Conservation (phyloP, 2,888 invertebrate genomes). For the Ennomos quercinarius region DNA sequence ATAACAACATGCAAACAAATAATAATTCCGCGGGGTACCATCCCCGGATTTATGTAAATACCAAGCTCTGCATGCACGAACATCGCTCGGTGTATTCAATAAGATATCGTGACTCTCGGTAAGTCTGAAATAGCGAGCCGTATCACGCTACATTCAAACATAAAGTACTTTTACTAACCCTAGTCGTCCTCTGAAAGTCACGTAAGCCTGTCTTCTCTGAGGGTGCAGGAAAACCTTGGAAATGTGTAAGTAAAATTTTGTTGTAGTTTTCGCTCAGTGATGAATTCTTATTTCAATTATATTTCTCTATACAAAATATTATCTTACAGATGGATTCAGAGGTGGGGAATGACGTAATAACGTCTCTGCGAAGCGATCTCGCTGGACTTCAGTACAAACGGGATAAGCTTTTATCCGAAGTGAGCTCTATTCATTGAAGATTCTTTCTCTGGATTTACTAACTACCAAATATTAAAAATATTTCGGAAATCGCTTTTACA, state of each 20-base stretch:
- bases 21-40: constrained; percentile 42
- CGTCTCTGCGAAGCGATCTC: constrained; percentile 92
- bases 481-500: constrained; percentile 58
- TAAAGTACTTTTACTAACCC: constrained; percentile 60
- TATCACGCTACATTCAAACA: constrained; percentile 74
- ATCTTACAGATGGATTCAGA: constrained; percentile 84
- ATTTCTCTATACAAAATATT: constrained; percentile 5
- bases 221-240: constrained; percentile 22
- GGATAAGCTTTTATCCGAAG: constrained; percentile 91
- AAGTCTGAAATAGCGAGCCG: constrained; percentile 68
- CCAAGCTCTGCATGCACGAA: constrained; percentile 43
- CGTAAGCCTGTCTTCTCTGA: constrained; percentile 58
- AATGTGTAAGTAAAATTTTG: constrained; percentile 56
- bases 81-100: constrained; percentile 45
- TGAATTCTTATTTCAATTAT: too few species aligned
- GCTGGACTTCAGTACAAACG: constrained; percentile 94
- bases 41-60: constrained; percentile 60
- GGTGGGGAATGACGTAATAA: constrained; percentile 88
- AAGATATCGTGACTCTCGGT: constrained; percentile 76
- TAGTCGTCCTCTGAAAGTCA: constrained; percentile 73
- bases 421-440: constrained; percentile 62
- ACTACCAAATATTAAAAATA: background rate
- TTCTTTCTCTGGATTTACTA: background rate
- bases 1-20: constrained; percentile 46
- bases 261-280: background rate